Base-by-base conservation (phyloP, 2,888 invertebrate genomes). In the Protodeltote pygarga region DNA sequence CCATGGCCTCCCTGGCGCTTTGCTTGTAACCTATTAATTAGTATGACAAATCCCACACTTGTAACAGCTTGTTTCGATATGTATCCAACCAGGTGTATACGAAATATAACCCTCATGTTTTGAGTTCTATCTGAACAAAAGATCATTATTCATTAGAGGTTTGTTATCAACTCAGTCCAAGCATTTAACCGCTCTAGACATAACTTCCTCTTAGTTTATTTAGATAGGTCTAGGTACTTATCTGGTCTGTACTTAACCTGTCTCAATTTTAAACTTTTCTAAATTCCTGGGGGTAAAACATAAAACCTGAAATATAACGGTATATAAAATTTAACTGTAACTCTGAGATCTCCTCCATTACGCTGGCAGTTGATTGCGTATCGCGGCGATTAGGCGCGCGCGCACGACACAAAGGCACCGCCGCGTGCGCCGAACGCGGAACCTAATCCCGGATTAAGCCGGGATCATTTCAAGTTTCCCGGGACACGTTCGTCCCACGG, bases 381-480 rank as follows among this genome's bases (percentile, higher is more conserved):
- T 80, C 81, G 79, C 64, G 51, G 70, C 78, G 78, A 85, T 85
- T 83, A 80, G 79, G 80, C 81, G 84, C 82, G 79, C 72, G 83
- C 77, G 79, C 79, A 66, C 29, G 39, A 63, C 75, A 81, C 88
- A 89, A 89, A 88, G 85, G 61, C 49, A 44, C 61, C 61, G 65
- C 41, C 40, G 44, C 44, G 49, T 27, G 45, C 50, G 49, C 69
- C 39, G 70, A 85, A 79, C 82, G 70, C 81, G 77, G 77, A 78
- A 80, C 78, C 77, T 77, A 76, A 78, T 81, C 80, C 85, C 35
- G 65, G 51, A 31, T 59, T 72, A 71, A 55, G 44, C 49, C 67
- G 59, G 64, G 63, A 73, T 73, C 67, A 65, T 71, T 59, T 51
- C 59, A 47, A 29, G 59, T 42, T 75, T 67, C 59, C 62, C 72